A percentile compares a stretch with the other conserved stretches of the same genome.
Evolutionary conservation across 2,888 invertebrate genomes (phyloP).

Genomic region (Lithosia quadra): DNA sequence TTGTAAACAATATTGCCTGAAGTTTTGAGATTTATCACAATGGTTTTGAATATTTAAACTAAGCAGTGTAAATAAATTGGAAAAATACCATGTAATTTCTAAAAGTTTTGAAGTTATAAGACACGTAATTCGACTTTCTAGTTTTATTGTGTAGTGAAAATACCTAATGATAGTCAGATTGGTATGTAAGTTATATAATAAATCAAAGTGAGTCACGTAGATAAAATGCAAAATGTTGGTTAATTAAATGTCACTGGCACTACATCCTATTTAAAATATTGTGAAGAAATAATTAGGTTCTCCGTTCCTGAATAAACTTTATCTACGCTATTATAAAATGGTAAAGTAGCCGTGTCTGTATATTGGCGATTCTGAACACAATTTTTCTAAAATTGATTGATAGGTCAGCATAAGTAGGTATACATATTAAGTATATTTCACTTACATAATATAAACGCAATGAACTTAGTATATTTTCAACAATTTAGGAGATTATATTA

Average conservation of each 20-base stretch:
- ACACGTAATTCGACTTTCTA: no score
- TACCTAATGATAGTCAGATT: background rate
- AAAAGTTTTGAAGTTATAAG: background rate
- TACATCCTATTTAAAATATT: slow-evolving; percentile 5
- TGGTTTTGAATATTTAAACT: no score
- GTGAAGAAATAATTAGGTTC: slow-evolving; percentile 3
- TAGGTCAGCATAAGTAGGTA: no score
- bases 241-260: slow-evolving; percentile 16
- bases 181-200: slow-evolving; percentile 2
- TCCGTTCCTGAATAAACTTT: background rate
- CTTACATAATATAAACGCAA: background rate
- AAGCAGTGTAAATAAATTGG: no score
- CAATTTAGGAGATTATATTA: background rate
- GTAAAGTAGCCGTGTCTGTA: no score
- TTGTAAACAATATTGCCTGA: no score
- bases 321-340: no score
- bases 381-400: no score
- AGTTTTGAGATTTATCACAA: no score
- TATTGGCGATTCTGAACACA: no score
- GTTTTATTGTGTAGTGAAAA: background rate
- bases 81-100: background rate
- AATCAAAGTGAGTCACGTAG: background rate
- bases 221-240: slow-evolving; percentile 6
- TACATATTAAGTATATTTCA: background rate
- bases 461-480: background rate